Evolutionary conservation across 2,113 vertebrate species (phyloP).

Genomic region (Emberiza fucata): DNA sequence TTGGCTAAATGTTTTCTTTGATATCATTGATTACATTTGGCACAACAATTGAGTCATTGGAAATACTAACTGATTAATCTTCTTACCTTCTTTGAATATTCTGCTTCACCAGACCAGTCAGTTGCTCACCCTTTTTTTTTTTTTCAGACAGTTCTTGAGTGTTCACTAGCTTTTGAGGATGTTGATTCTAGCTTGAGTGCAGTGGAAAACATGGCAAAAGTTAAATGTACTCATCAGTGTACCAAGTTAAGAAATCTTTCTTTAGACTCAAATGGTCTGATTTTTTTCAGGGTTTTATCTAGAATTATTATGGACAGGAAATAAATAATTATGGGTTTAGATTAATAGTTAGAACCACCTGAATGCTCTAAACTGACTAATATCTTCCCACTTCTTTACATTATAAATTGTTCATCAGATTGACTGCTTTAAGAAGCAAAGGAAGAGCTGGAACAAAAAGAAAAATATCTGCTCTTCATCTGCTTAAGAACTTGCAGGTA

Average conservation of each 20-base stretch:
- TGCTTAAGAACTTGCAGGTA: not conserved
- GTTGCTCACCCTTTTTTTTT: not conserved
- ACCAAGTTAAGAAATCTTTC: not conserved
- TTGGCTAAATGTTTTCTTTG: slow-evolving; percentile 5
- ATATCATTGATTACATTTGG: not conserved
- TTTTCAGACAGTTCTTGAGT: not conserved
- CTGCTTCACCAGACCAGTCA: not conserved
- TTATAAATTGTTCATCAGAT: not conserved
- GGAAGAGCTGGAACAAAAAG: not conserved
- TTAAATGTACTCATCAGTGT: not conserved
- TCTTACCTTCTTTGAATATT: not conserved
- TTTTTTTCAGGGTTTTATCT: not conserved
- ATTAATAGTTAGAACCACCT: not conserved
- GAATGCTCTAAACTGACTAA: not conserved
- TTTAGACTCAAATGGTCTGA: not conserved
- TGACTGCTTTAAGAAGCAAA: not conserved
- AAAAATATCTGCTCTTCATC: not conserved
- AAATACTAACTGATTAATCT: not conserved
- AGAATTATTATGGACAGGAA: not conserved
- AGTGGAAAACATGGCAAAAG: not conserved
- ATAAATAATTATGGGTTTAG: not conserved
- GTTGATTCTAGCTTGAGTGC: not conserved
- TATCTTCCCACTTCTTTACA: not conserved
- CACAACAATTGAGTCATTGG: not conserved
- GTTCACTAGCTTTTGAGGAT: not conserved